phyloP scores from a whole-genome alignment of 2,888 invertebrate species.

The Hirtodrosophila cameraria region DNA sequence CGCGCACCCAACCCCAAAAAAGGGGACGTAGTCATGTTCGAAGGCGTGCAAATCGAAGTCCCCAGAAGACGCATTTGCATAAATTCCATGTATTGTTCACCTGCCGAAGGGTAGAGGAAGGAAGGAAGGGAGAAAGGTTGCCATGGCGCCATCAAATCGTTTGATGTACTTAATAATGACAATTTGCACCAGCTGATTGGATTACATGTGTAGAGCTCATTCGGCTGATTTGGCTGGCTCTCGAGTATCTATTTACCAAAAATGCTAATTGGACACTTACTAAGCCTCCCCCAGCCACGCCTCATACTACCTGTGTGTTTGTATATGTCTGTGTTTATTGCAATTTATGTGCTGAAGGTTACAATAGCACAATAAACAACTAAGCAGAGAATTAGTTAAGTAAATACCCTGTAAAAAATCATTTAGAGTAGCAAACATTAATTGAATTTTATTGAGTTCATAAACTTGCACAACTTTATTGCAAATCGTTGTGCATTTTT shows the following conservation, averaged over 20 bases:
- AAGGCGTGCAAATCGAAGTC: conserved; percentile 49
- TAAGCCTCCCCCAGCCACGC: neutral
- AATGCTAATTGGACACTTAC: conserved; percentile 58
- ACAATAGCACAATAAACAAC: conserved; percentile 16
- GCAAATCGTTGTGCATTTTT: no score
- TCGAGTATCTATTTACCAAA: conserved; percentile 45
- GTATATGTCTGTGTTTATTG: conserved; percentile 4
- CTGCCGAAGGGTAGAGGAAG: conserved; percentile 23
- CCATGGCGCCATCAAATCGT: conserved; percentile 49
- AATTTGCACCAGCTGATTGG: conserved; percentile 59
- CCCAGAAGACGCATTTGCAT: conserved; percentile 56
- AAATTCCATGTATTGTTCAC: conserved; percentile 48
- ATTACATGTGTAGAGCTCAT: conserved; percentile 46
- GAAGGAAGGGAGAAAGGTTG: conserved; percentile 10
- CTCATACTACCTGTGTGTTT: neutral
- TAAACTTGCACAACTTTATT: no score
- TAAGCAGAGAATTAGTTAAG: neutral
- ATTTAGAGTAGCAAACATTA: no score
- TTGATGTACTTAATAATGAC: conserved; percentile 60
- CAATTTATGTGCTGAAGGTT: conserved; percentile 27
- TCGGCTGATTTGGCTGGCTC: conserved; percentile 10
- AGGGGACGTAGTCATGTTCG: conserved; percentile 46
- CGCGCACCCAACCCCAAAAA: conserved; percentile 37
- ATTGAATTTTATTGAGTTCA: no score
- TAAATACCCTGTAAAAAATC: conserved; percentile 14